These are phyloP conservation scores for Leucania comma DNA, from an alignment of 2,888 invertebrate species.

Conservation along the genomic window DNA sequence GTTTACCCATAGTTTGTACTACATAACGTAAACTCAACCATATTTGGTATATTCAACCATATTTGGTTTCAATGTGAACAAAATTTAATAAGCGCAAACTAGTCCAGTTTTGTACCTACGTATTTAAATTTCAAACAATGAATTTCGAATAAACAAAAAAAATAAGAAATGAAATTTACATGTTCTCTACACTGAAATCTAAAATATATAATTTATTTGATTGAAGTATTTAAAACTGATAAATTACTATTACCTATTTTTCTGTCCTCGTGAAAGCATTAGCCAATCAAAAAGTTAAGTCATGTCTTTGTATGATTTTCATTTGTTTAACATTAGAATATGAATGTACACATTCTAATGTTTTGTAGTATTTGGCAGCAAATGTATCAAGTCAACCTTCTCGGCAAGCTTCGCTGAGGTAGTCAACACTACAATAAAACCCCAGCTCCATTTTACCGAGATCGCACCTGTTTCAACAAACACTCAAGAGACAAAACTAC, in stretches of 20 bases:
- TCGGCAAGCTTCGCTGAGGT: too few relatives aligned
- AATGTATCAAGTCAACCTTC: too few relatives aligned
- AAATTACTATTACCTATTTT: not conserved
- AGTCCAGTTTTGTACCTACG: not conserved
- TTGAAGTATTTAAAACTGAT: not conserved
- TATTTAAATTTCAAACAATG: constrained; percentile 17
- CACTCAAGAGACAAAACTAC: too few relatives aligned
- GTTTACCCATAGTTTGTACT: not conserved
- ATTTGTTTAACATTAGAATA: too few relatives aligned
- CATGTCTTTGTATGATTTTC: too few relatives aligned
- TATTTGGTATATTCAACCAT: constrained; percentile 2
- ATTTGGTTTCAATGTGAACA: constrained; percentile 15
- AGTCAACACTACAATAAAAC: too few relatives aligned
- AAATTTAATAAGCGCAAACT: constrained; percentile 30
- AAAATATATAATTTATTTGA: constrained; percentile 8
- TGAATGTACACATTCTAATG: too few relatives aligned
- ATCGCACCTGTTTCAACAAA: too few relatives aligned
- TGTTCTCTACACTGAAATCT: constrained; percentile 17
- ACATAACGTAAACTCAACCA: not conserved
- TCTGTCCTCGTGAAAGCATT: too few relatives aligned
- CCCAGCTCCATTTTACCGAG: too few relatives aligned
- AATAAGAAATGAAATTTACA: not conserved
- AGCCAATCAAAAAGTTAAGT: too few relatives aligned
- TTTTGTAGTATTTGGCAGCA: too few relatives aligned
- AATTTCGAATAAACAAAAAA: not conserved